Percentiles rank a stretch among this genome's conserved stretches.
Conservation (phyloP, 2,797 vertebrate genomes). For the Mus spretus region DNA sequence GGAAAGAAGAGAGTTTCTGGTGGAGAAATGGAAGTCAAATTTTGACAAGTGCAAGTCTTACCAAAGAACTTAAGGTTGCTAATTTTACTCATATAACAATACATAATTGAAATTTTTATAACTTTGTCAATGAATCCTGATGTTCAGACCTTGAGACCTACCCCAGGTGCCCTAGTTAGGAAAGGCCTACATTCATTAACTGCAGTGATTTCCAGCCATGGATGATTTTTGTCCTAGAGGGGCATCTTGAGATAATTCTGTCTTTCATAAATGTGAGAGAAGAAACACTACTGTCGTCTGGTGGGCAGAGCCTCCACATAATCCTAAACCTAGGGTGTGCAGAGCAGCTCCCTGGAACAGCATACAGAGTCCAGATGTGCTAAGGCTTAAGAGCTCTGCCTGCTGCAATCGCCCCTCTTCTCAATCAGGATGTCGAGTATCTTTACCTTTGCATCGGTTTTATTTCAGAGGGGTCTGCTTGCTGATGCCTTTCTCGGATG, state of each 20-base stretch:
- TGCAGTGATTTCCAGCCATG: background rate
- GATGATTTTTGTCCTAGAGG: background rate
- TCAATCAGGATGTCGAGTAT: background rate
- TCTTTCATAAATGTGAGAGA: background rate
- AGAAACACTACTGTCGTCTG: background rate
- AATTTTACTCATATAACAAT: slow-evolving; percentile 25
- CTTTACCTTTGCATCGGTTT: background rate
- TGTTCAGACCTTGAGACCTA: background rate
- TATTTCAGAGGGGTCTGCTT: background rate
- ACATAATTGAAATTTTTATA: slow-evolving; percentile 9
- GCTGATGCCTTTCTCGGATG: background rate
- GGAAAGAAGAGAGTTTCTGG: background rate
- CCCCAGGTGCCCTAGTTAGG: background rate
- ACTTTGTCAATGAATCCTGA: slow-evolving; percentile 7
- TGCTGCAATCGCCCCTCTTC: background rate
- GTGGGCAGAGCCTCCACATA: background rate
- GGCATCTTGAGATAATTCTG: background rate
- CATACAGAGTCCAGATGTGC: too few relatives aligned
- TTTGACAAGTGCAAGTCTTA: background rate
- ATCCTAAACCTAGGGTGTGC: background rate
- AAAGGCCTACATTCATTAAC: slow-evolving; percentile 22
- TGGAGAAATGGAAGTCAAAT: slow-evolving; percentile 17
- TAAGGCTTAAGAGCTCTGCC: background rate
- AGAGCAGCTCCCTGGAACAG: background rate
- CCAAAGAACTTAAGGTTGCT: slow-evolving; percentile 11